phyloP scores from a whole-genome alignment of 2,113 vertebrate genomes.

The Scomber japonicus region DNA sequence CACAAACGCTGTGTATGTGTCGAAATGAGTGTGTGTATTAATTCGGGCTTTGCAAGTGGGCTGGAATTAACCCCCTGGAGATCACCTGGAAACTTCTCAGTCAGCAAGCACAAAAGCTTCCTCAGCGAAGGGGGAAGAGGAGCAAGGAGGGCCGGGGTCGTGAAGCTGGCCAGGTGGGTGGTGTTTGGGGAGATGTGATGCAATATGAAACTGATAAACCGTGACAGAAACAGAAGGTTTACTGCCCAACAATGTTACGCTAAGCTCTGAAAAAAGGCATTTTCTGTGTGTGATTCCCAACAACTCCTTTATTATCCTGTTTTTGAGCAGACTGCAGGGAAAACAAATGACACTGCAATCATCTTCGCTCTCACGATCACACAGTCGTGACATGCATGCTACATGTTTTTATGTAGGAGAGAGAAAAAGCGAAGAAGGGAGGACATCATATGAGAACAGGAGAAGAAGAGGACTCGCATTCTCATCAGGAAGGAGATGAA shows the following conservation, averaged over 20 bases:
- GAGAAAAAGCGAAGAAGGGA: background rate
- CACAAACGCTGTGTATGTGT: conserved; percentile 16
- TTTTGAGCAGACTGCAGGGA: conserved; percentile 8
- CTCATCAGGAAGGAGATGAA: background rate
- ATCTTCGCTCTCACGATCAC: background rate
- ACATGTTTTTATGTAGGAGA: background rate
- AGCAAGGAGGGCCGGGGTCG: background rate
- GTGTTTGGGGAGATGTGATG: conserved; percentile 33
- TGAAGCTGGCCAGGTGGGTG: conserved; percentile 37
- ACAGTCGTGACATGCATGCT: conserved; percentile 1
- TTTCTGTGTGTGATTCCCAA: background rate
- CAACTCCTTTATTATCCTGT: conserved; percentile 7
- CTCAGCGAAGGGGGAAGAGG: background rate
- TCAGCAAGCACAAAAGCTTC: conserved; percentile 46
- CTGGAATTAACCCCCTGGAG: conserved; percentile 26
- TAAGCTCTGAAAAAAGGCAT: background rate
- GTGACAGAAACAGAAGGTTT: conserved; percentile 46
- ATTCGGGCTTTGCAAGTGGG: conserved; percentile 8
- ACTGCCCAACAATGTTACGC: background rate
- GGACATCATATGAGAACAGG: conserved; percentile 1
- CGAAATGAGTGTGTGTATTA: conserved; percentile 22
- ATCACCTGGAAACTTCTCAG: conserved; percentile 27
- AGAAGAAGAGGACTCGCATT: background rate
- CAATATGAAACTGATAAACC: conserved; percentile 38
- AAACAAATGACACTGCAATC: background rate